A percentile compares a stretch with the other conserved stretches of the same genome.
Evolutionary conservation across 1,140 invertebrate species (phyloP).

Genomic region (Macrobrachium nipponense): DNA sequence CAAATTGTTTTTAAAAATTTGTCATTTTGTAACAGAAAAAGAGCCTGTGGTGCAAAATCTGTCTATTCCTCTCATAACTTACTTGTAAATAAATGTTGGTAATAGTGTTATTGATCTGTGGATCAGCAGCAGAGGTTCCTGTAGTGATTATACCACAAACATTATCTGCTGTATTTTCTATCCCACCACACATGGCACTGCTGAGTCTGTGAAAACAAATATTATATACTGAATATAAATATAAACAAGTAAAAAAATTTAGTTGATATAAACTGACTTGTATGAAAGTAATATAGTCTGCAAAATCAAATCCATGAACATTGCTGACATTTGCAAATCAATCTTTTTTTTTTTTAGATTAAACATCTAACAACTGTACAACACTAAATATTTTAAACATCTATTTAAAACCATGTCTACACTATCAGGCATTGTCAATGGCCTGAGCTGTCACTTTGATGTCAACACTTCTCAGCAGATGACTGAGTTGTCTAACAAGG

Average conservation of each 20-base stretch:
- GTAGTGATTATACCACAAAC: slow-evolving; percentile 40
- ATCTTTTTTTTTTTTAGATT: neutral
- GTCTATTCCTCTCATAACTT: neutral
- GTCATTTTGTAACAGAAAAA: neutral
- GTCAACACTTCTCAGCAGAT: too few species aligned
- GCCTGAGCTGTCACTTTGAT: too few species aligned
- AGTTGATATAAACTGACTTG: neutral
- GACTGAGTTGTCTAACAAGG: too few species aligned
- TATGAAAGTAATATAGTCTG: neutral
- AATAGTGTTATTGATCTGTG: slow-evolving; percentile 46
- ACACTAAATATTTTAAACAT: too few species aligned
- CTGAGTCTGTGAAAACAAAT: slow-evolving; percentile 3
- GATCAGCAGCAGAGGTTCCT: slow-evolving; percentile 12
- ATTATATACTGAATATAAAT: neutral
- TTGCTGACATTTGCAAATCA: neutral
- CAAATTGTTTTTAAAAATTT: too few species aligned
- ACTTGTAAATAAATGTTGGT: slow-evolving; percentile 54
- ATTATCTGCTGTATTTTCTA: slow-evolving; percentile 39
- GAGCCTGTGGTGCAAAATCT: neutral
- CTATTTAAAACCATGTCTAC: too few species aligned
- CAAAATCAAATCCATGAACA: neutral
- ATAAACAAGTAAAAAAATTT: neutral
- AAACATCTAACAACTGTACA: too few species aligned
- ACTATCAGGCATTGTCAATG: too few species aligned
- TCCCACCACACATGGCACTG: slow-evolving; percentile 21